Evolutionary conservation across 2,113 vertebrate species (phyloP), one percentile per base, ranked within the genome.

Genomic region (Grallaria varia): DNA sequence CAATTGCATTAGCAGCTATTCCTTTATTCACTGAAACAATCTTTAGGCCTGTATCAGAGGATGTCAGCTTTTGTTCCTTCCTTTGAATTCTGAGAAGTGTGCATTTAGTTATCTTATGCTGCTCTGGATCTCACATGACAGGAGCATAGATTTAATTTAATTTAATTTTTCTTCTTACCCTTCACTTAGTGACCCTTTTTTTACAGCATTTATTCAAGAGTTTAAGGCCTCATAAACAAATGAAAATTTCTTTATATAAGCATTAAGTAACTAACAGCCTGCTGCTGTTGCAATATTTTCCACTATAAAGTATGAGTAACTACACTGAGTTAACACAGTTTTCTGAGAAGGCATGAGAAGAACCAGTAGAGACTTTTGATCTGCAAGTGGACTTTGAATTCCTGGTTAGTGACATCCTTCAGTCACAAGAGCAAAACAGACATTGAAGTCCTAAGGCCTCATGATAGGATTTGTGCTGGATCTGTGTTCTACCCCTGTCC

Each of bases 401-500:
- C 47, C n/a, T 23, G n/a, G 59, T 69, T 88, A 74, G 81, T 96
- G 84, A 92, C 64, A 78, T 80, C 72, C 39, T 67, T 83, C 55
- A 86, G 90, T 86, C 87, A 74, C 79, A 94, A 85, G 60, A 79
- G 39, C 35, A 92, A 91, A 95, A 84, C 76, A 94, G 66, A 72
- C 22, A 25, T 35, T 52, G 30, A 90, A 87, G 69, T 72, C 84
- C 69, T 78, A 78, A 92, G 80, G 56, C 75, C 84, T 95, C n/a
- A 55, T 8, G 56, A 27, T 1, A 35, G 52, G 53, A 60, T 78
- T 86, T 0, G 0, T 56, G 69, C 76, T n/a, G 64, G 33, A 71
- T 74, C 35, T 3, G 0, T 74, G 45, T 59, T 84, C 87, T 72
- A 35, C 35, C 45, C 78, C 39, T 14, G 12, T 68, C 28, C 37